A percentile compares a stretch with the other conserved stretches of the same genome.
Evolutionary conservation across 2,888 invertebrate species (phyloP).

Genomic region (Drosophila anomalipes): DNA sequence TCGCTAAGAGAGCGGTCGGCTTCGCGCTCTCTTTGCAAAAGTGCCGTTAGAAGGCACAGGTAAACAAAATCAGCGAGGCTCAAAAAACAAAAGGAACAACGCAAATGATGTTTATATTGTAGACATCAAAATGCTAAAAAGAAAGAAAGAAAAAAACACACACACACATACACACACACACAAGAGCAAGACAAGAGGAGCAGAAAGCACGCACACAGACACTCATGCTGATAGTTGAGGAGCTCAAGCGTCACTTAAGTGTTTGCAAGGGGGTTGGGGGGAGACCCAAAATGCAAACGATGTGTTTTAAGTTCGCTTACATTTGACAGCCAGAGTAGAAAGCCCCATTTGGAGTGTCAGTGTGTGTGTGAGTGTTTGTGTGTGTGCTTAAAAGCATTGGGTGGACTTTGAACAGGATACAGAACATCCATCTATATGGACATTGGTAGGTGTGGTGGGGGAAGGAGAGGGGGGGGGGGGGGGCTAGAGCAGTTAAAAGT

Average conservation of each 20-base stretch:
- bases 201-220: conserved; percentile 62
- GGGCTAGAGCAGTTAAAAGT: conserved; percentile 54
- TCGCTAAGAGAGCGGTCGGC: conserved; percentile 38
- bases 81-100: conserved; percentile 75
- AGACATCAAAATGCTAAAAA: conserved; percentile 67
- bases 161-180: conserved; percentile 18
- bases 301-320: conserved; percentile 81
- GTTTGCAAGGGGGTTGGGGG: conserved; percentile 25
- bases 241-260: conserved; percentile 79
- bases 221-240: conserved; percentile 70
- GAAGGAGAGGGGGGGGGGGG: too few relatives aligned
- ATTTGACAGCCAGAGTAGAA: conserved; percentile 73
- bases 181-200: conserved; percentile 44
- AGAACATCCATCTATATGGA: conserved; percentile 16
- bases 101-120: conserved; percentile 79
- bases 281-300: conserved; percentile 71
- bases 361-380: conserved; percentile 45
- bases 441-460: conserved; percentile 4
- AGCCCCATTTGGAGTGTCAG: conserved; percentile 60
- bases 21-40: conserved; percentile 19
- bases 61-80: conserved; percentile 77
- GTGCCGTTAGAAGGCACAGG: conserved; percentile 68
- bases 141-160: conserved; percentile 30
- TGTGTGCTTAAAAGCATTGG: conserved; percentile 72
- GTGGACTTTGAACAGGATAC: conserved; percentile 57